Evolutionary conservation across 2,888 invertebrate genomes (phyloP).

Genomic region (Actias luna): DNA sequence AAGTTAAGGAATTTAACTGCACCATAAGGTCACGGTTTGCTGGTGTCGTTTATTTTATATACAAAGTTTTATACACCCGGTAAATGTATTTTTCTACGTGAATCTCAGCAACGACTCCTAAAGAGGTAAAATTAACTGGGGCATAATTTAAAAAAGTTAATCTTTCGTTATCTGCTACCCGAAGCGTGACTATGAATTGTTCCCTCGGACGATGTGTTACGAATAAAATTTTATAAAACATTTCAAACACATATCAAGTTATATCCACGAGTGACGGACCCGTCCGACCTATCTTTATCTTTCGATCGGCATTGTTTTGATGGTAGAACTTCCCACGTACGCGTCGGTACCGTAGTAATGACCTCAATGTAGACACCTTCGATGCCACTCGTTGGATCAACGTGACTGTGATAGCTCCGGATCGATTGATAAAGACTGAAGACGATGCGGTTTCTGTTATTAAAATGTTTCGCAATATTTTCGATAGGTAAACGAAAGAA

Average conservation of each 20-base stretch:
- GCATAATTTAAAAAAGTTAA: neutral
- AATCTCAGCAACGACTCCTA: neutral
- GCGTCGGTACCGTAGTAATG: slow-evolving; percentile 51
- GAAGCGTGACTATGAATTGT: slow-evolving; percentile 3
- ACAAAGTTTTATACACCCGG: neutral
- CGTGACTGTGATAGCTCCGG: neutral
- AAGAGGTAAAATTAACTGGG: neutral
- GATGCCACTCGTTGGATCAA: neutral
- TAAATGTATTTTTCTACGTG: neutral
- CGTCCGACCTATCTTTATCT: slow-evolving; percentile 12
- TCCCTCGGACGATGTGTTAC: slow-evolving; percentile 6
- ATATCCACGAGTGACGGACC: slow-evolving; percentile 1
- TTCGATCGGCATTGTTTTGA: slow-evolving; percentile 44
- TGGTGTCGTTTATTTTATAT: neutral
- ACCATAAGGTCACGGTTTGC: neutral
- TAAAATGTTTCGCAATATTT: neutral
- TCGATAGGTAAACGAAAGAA: neutral
- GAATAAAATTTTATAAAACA: slow-evolving; percentile 5
- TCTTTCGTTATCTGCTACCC: neutral
- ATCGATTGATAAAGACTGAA: neutral
- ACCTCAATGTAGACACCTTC: slow-evolving; percentile 36
- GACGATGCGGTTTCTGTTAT: neutral
- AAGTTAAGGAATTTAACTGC: neutral
- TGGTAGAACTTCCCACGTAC: slow-evolving; percentile 60
- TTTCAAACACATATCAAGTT: slow-evolving; percentile 6